These are phyloP conservation scores for Rostratula benghalensis DNA, from an alignment of 2,113 vertebrate species.

Conservation along the genomic window DNA sequence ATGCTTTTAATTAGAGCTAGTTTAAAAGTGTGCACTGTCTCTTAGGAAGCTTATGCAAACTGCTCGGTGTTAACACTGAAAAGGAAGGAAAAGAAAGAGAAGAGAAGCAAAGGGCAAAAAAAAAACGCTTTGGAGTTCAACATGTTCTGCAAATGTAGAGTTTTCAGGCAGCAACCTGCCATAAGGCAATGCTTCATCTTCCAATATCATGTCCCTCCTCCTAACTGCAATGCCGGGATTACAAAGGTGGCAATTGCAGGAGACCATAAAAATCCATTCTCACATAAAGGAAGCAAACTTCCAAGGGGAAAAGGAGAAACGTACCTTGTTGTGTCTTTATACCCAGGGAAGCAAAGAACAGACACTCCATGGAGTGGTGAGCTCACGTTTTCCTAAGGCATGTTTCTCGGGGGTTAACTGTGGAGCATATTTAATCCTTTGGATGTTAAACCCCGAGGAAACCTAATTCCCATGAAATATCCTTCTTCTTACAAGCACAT, in stretches of 20 bases:
- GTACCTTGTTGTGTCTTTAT: neutral
- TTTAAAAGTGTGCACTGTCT: neutral
- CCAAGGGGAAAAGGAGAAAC: neutral
- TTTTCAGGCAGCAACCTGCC: neutral
- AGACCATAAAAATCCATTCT: neutral
- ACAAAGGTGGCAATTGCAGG: neutral
- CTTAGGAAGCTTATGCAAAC: neutral
- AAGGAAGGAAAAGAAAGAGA: neutral
- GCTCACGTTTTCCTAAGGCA: neutral
- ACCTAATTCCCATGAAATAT: neutral
- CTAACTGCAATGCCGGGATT: accelerated
- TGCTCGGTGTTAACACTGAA: neutral
- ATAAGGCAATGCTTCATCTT: neutral
- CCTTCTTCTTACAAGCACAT: neutral
- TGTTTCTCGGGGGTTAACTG: neutral
- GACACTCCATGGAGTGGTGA: neutral
- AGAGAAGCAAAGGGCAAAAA: neutral
- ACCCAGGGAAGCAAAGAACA: neutral
- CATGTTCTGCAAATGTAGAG: neutral
- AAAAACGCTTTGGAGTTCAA: neutral
- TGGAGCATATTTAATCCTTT: neutral
- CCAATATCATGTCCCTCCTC: neutral
- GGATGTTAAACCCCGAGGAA: neutral
- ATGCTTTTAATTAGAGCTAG: neutral
- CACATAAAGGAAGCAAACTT: neutral